Evolutionary conservation across 2,888 invertebrate genomes (phyloP).

Genomic region (Andrena haemorrhoa): DNA sequence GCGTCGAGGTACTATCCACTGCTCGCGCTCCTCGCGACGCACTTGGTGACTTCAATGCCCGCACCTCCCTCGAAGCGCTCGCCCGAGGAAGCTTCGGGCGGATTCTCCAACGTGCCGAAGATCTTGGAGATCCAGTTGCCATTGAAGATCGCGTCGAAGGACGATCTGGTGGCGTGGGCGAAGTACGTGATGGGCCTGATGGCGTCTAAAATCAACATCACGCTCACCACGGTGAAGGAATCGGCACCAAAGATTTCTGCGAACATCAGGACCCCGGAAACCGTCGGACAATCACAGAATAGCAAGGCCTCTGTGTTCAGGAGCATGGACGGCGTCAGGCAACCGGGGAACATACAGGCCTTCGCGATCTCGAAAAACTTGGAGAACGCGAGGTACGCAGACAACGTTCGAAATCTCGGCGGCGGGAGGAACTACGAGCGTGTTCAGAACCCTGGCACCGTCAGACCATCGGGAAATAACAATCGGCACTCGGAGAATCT

Average conservation of each 20-base stretch:
- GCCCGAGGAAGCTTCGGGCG: conserved; percentile 10
- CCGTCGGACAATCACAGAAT: not conserved
- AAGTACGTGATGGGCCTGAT: conserved; percentile 81
- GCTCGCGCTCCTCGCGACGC: conserved; percentile 44
- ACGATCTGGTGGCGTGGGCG: conserved; percentile 80
- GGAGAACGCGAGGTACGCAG: not conserved
- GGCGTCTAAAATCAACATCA: conserved; percentile 82
- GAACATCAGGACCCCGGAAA: not conserved
- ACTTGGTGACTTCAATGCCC: conserved; percentile 55
- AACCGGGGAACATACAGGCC: not conserved
- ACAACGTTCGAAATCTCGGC: not conserved
- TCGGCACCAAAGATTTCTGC: not conserved
- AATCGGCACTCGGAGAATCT: not conserved
- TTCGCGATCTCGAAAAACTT: not conserved
- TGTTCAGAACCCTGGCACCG: not conserved
- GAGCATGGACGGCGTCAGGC: not conserved
- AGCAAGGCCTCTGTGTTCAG: not conserved
- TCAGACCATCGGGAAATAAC: conserved; percentile 9
- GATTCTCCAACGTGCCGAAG: conserved; percentile 66
- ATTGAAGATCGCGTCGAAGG: conserved; percentile 74
- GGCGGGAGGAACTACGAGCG: not conserved
- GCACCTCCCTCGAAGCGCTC: conserved; percentile 43
- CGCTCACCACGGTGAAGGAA: conserved; percentile 68
- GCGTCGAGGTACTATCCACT: conserved; percentile 30
- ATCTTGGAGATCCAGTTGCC: conserved; percentile 78